Evolutionary conservation across 2,113 vertebrate species (phyloP).

Genomic region (Chlamydotis undulata): DNA sequence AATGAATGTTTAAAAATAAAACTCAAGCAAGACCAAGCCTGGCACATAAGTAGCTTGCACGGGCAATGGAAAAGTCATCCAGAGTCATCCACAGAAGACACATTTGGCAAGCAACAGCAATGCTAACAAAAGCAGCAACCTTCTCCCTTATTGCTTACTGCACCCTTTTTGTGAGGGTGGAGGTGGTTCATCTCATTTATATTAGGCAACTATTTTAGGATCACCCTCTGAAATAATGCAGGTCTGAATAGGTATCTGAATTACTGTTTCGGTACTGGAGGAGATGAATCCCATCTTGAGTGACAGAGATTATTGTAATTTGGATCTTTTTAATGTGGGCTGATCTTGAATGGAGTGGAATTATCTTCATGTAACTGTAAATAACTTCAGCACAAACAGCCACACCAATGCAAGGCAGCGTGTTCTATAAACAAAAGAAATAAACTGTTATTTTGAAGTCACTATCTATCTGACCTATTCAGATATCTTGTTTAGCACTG

Average conservation of each 20-base stretch:
- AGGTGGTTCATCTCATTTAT: not conserved
- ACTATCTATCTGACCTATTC: not conserved
- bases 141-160: not conserved
- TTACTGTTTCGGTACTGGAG: not conserved
- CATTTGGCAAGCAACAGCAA: not conserved
- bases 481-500: not conserved
- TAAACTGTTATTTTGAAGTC: not conserved
- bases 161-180: not conserved
- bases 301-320: not conserved
- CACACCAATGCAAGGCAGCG: not conserved
- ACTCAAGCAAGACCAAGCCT: not conserved
- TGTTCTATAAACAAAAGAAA: not conserved
- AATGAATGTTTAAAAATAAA: not conserved
- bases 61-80: not conserved
- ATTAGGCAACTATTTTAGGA: not conserved
- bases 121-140: not conserved
- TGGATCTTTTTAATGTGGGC: not conserved
- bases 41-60: not conserved
- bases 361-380: not conserved
- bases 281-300: not conserved
- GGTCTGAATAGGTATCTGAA: not conserved
- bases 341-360: not conserved
- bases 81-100: not conserved
- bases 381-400: not conserved
- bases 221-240: not conserved